These are phyloP conservation scores for Donacobius atricapilla DNA, from an alignment of 2,113 vertebrate species.

Conservation along the genomic window DNA sequence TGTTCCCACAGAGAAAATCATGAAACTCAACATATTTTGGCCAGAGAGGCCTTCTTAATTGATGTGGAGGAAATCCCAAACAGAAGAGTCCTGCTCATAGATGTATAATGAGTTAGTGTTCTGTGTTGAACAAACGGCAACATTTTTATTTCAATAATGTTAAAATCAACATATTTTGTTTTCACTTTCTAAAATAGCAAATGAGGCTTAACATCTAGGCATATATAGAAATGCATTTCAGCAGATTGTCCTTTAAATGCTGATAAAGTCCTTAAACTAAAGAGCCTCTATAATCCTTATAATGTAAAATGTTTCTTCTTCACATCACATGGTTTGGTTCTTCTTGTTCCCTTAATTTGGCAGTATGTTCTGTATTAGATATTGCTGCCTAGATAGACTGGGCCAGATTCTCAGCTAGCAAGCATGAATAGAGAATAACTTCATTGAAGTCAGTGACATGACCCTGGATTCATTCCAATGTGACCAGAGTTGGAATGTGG, in stretches of 20 bases:
- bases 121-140: background rate
- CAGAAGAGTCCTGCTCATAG: background rate
- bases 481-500: conserved; percentile 9
- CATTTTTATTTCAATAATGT: background rate
- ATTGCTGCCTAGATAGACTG: background rate
- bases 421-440: background rate
- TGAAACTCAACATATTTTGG: background rate
- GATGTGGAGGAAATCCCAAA: background rate
- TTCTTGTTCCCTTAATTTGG: background rate
- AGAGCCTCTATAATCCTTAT: background rate
- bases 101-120: background rate
- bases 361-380: background rate
- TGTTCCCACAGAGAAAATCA: background rate
- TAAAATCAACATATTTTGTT: background rate
- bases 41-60: background rate
- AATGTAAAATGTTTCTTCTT: background rate
- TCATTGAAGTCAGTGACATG: conserved; percentile 10
- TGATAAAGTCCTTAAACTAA: background rate
- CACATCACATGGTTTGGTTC: background rate
- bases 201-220: background rate
- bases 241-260: background rate
- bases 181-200: background rate
- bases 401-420: background rate
- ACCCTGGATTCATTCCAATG: background rate
- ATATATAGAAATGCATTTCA: background rate